Base-by-base conservation (phyloP, 2,888 invertebrate species). In the Brenthis hecate region DNA sequence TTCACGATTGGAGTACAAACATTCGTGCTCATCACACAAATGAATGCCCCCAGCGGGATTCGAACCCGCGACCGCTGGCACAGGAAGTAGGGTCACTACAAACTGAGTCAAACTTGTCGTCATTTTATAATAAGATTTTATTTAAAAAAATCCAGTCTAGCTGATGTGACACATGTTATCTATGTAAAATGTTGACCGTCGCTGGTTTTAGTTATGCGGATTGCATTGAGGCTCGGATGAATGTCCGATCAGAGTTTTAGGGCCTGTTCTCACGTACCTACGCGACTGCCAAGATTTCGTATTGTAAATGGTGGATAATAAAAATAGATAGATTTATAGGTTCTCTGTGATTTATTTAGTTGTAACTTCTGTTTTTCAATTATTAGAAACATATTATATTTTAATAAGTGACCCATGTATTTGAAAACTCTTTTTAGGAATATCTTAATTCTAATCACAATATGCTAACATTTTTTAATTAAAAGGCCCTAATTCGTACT, bases 191-290 rank as follows among this genome's bases (percentile, higher is more conserved):
- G 62, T 62, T 62, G 36, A 53, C 6, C 23, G 19, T 51, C 13
- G 1, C 53, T 62, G 62, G 8, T 23, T 36, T 56, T 79, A 66
- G 69, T 71, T 78, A 85, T 85, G 84, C 80, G 85, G 86, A 85
- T 84, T 78, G 78, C 81, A 79, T 84, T 81, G 81, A 79, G 79
- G 82, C 81, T 51, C 53, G 43, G 81, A 84, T 81, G 81, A 82
- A 82, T 80, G 86, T 80, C 81, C 66, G 61, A 60, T 55, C 55
- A 55, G n/a, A 58, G 54, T 58, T 58, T 66, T 66, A 66, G 55
- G 60, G 50, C 61, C 50, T 55, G 65, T 54, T 55, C 54, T 61
- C 62, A 62, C 62, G 62, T 62, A 62, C 19, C 19, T 19, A 19
- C 53, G 53, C 16, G 4, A 43, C 11, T 36, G 53, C 36, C 1